Evolutionary conservation across 2,888 invertebrate genomes (phyloP), one percentile per base, ranked within the genome.

Genomic region (Chalcosyrphus nemorum): DNA sequence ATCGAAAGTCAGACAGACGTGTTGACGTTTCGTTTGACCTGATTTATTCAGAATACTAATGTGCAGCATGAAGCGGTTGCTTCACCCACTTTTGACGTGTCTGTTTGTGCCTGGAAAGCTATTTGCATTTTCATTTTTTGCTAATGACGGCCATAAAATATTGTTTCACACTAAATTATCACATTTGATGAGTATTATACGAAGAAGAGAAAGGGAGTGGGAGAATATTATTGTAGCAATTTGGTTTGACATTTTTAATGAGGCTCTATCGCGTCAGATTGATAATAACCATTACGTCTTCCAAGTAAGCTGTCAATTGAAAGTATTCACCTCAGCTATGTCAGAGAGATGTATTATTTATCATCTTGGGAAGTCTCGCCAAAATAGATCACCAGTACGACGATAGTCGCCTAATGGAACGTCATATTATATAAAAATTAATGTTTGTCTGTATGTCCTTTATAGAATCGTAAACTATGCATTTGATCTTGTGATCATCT

Each of bases 1-100:
- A 82, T 72, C 66, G 77, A 82, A 82, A 82, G 82, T 77, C 50
- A 61, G 38, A 13, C 47, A 47, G 32, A 54, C 47, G 52, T 71
- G 63, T 59, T 71, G 71, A 57, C 32, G 57, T 68, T 77, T 47
- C 27, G 61, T 56, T 61, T 68, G 54, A 77, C 77, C 81, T 56
- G 24, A 61, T 71, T 82, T 61, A 24, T 47, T 6, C 6, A 41
- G 38, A 70, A 24, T 47, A 52, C 54, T 72, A 81, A 66, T 81
- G 52, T 59, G 77, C 66, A 45, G 38, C 13, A 24, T 19, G n/a
- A 35, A 57, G 54, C 65, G 29, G 38, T 77, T 41, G 27, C 50
- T 74, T 74, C 66, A 41, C 68, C 61, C 35, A 76, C 47, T 76
- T 71, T 65, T 59, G 0, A 61, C 2, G 21, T 24, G 2, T 52